Conservation (phyloP, 2,797 vertebrate species). For the Lateolabrax maculatus region DNA sequence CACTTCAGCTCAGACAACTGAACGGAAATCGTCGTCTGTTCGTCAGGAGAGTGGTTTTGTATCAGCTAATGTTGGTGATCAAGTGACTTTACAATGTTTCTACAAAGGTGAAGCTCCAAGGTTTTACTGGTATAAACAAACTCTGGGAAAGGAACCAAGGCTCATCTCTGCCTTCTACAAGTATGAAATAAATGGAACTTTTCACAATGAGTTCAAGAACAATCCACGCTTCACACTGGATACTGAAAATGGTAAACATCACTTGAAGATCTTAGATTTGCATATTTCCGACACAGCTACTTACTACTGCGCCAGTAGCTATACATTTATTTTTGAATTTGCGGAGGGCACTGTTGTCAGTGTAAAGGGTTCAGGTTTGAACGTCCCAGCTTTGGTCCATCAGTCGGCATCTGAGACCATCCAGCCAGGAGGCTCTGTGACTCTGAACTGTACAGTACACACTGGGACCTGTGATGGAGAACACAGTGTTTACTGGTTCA, state of each 20-base stretch:
- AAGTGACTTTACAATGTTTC: constrained; percentile 40
- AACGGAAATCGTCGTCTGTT: not conserved
- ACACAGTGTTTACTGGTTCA: too few relatives aligned
- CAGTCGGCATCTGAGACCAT: not conserved
- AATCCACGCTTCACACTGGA: constrained; percentile 8
- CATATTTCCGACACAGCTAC: constrained; percentile 47
- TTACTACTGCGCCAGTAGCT: constrained; percentile 42
- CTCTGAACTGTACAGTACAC: too few relatives aligned
- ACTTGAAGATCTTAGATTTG: constrained; percentile 23
- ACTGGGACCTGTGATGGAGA: too few relatives aligned
- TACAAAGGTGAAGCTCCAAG: not conserved
- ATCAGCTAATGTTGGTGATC: constrained; percentile 24
- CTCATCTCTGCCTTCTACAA: constrained; percentile 15
- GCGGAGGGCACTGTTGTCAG: not conserved
- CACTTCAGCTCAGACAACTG: not conserved
- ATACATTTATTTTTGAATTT: constrained; percentile 12
- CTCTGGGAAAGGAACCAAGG: constrained; percentile 15
- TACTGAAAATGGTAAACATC: not conserved
- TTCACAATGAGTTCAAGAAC: constrained; percentile 37
- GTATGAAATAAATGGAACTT: not conserved
- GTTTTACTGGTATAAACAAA: constrained; percentile 60
- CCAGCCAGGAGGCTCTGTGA: too few relatives aligned
- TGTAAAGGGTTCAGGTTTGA: constrained; percentile 7
- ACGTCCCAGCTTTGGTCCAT: constrained; percentile 33
- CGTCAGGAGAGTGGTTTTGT: accelerated